Evolutionary conservation across 1,140 invertebrate species (phyloP).

Genomic region (Danaus plexippus): DNA sequence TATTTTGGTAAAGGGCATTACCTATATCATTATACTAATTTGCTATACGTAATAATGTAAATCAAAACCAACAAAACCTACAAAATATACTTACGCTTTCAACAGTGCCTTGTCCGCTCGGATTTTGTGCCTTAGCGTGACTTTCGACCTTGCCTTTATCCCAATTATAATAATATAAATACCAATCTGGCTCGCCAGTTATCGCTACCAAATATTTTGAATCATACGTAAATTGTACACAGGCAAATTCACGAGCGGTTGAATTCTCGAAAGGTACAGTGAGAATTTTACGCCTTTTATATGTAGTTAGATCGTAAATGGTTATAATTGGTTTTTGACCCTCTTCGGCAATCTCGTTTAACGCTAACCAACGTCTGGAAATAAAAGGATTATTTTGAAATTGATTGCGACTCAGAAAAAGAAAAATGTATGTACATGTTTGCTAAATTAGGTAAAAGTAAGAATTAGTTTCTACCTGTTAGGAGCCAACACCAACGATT

Average conservation of each 20-base stretch:
- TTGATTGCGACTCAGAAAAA: background rate
- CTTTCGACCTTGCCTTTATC: slow-evolving; percentile 88
- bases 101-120: slow-evolving; percentile 72
- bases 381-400: slow-evolving; percentile 14
- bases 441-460: background rate
- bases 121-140: slow-evolving; percentile 78
- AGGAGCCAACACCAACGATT: slow-evolving; percentile 74
- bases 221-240: slow-evolving; percentile 84
- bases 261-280: slow-evolving; percentile 73
- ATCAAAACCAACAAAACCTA: too few relatives aligned
- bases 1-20: too few relatives aligned
- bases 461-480: slow-evolving; percentile 72
- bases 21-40: too few relatives aligned
- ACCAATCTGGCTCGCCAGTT: slow-evolving; percentile 85
- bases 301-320: slow-evolving; percentile 76
- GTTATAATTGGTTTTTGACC: slow-evolving; percentile 73
- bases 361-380: slow-evolving; percentile 72
- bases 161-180: slow-evolving; percentile 86
- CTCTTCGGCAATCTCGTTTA: slow-evolving; percentile 65
- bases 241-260: slow-evolving; percentile 76
- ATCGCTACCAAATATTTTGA: slow-evolving; percentile 84
- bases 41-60: too few relatives aligned
- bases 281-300: slow-evolving; percentile 75
- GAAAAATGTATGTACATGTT: background rate
- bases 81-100: slow-evolving; percentile 41